Base-by-base conservation (phyloP, 2,888 invertebrate genomes). In the Protophormia terraenovae region DNA sequence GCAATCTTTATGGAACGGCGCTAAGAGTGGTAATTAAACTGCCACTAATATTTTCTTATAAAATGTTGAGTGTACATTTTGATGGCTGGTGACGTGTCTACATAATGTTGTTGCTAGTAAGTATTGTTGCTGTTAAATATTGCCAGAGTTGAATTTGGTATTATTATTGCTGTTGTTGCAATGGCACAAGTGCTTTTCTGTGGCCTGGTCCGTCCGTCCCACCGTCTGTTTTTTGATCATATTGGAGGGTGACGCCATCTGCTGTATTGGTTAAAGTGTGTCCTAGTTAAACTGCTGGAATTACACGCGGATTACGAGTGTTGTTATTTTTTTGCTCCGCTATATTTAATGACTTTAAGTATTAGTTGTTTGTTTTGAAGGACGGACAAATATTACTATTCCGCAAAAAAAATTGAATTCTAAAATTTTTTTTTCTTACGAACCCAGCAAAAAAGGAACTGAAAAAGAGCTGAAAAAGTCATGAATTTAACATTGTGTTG, bases 21-120 rank as follows among this genome's bases (percentile, higher is more conserved):
- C 81, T 86, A 77, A 75, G 64, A 81, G 69, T 66, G 86, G 77
- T 75, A 84, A 86, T 86, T 86, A 86, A 86, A 86, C 86, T 86
- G 86, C 84, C 86, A 86, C 86, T 72, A 78, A 79, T 81, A 76
- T 83, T 83, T 72, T 86, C 79, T 47, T 85, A 78, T 71, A 64
- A 85, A 85, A 81, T 75, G 84, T 55, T 78, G 67, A 67, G 32
- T 85, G 78, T 82, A 79, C 38, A 58, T 79, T 79, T 82, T 85
- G 85, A 85, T 85, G 85, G 75, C 78, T 85, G 85, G 75, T 85
- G 85, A 82, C 78, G 79, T 85, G 85, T 35, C 64, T 82, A 79
- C 82, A 79, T 82, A 38, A 75, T 35, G 62, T 76, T 47, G 58
- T 55, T 72, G 35, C 64, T 83, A n/a, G 24, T 53, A n/a, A 12